Percentiles rank a stretch among this genome's conserved stretches.
Evolutionary conservation across 2,888 invertebrate species (phyloP).

Genomic region (Andrena haemorrhoa): DNA sequence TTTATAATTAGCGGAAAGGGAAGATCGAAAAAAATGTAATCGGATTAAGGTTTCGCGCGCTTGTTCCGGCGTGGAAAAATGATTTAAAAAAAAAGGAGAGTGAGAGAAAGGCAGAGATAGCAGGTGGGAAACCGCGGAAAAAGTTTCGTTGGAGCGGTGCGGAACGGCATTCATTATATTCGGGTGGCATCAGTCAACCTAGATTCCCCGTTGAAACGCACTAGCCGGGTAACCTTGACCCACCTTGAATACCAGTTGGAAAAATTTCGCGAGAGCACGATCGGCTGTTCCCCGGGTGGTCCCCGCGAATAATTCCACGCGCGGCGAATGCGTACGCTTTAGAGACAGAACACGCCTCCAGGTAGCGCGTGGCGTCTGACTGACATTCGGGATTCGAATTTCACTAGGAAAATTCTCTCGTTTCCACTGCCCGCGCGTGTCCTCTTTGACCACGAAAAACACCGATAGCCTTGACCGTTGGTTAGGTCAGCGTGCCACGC

Average conservation of each 20-base stretch:
- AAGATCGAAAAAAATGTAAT: background rate
- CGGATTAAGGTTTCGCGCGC: background rate
- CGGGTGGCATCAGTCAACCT: conserved; percentile 52
- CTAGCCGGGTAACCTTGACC: conserved; percentile 55
- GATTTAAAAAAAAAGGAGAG: background rate
- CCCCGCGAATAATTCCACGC: conserved; percentile 37
- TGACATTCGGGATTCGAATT: conserved; percentile 46
- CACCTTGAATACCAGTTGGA: conserved; percentile 27
- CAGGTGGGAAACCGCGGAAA: background rate
- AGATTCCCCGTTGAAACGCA: conserved; percentile 51
- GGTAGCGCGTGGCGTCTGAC: conserved; percentile 3
- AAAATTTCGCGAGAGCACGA: conserved; percentile 46
- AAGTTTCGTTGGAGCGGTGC: conserved; percentile 1
- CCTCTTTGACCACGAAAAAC: conserved; percentile 20
- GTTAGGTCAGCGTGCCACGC: background rate
- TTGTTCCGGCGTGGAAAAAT: background rate
- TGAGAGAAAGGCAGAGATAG: background rate
- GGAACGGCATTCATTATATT: conserved; percentile 49
- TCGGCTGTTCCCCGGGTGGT: background rate
- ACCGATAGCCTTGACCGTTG: conserved; percentile 49
- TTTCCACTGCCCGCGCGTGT: conserved; percentile 7
- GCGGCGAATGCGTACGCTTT: conserved; percentile 32
- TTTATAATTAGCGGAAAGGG: background rate
- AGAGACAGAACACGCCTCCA: conserved; percentile 24
- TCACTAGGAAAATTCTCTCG: conserved; percentile 35